Evolutionary conservation across 2,113 vertebrate genomes (phyloP), one percentile per base, ranked within the genome.

Genomic region (Epinephelus moara): DNA sequence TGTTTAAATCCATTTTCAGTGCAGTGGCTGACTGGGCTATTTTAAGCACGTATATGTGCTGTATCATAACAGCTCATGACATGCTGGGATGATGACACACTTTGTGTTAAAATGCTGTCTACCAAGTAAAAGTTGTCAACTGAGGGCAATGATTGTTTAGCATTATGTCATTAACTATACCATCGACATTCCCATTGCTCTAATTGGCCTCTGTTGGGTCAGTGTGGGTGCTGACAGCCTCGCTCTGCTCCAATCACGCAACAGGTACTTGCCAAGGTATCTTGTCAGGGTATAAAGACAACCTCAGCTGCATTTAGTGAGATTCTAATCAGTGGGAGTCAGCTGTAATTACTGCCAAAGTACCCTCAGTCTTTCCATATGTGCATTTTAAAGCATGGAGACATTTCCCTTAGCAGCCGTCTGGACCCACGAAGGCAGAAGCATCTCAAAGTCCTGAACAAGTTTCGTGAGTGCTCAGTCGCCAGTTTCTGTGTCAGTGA

Each of bases 321-420:
- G 19, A 19, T 25, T 75, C 17, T n/a, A 79, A 27, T 79, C 49
- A 40, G 25, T 9, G 53, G 40, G 50, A 37, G 47, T 75, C 49
- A 75, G 21, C 37, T 61, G 30, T 72, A 84, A 78, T 68, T 59
- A 27, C 52, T 49, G 25, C 37, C 21, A 10, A 64, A 66, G 37
- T 49, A 68, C 40, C 37, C 50, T 59, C 4, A 19, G 6, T 33
- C 11, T 60, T 49, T 42, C n/a, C 15, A 71, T 45, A 45, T n/a
- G 18, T 52, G 11, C 19, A 33, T 78, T 61, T 76, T 45, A 62
- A 57, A 49, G 53, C 17, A n/a, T 13, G 4, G 3, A 5, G 40
- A 70, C 21, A 40, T 70, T 67, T 40, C 45, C 25, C 2, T 11
- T 11, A 23, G 49, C 57, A 15, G 37, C 14, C 2, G 1, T 18